phyloP scores from a whole-genome alignment of 2,113 vertebrate species.

The Agelaius phoeniceus region DNA sequence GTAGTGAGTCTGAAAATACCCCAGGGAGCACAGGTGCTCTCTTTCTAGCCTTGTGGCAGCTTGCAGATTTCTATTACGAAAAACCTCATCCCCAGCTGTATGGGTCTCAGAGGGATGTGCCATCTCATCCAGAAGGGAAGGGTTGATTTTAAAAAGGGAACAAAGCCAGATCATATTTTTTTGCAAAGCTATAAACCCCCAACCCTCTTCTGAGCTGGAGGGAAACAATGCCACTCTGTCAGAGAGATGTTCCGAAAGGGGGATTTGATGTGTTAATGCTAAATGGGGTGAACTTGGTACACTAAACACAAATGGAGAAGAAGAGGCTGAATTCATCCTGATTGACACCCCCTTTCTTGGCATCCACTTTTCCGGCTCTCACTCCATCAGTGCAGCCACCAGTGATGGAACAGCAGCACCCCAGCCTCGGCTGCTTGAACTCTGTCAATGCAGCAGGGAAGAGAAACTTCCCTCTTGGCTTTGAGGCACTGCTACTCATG shows the following conservation, averaged over 20 bases:
- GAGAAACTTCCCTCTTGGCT: background rate
- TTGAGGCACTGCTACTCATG: background rate
- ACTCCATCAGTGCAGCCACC: too few species aligned
- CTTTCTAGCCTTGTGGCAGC: background rate
- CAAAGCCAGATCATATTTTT: background rate
- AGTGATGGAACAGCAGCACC: background rate
- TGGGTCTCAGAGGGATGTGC: accelerated
- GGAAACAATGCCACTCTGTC: background rate
- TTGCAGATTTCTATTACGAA: background rate
- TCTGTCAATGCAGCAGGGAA: background rate
- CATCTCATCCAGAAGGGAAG: background rate
- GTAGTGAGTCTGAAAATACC: background rate
- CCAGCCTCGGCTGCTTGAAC: background rate
- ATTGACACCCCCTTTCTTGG: background rate
- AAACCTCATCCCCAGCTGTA: background rate
- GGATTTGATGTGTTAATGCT: background rate
- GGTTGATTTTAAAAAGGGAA: background rate
- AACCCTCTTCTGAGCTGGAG: background rate
- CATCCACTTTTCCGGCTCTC: background rate
- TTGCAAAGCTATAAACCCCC: background rate
- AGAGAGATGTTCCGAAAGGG: background rate
- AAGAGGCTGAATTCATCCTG: background rate
- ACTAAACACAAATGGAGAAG: background rate
- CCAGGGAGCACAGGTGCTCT: background rate
- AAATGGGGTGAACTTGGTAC: background rate